Conservation (phyloP, 35 echinoderm and acorn worm species). For the Stichopus chloronotus region DNA sequence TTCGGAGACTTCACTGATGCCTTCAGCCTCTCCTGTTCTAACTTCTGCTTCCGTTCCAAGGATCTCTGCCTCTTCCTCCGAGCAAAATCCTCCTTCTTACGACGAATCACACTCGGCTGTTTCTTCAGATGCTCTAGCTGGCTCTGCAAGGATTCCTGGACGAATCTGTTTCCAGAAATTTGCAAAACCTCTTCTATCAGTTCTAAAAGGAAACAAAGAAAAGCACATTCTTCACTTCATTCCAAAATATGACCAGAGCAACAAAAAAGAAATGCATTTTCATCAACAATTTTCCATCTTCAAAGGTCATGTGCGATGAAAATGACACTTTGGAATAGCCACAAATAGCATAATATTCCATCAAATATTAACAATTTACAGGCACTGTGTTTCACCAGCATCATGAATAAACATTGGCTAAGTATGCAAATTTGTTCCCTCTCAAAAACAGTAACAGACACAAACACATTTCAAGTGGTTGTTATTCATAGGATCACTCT, state of each 20-base stretch:
- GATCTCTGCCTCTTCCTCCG: constrained; percentile 21
- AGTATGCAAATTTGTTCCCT: too few species aligned
- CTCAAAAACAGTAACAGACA: too few species aligned
- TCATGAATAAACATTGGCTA: too few species aligned
- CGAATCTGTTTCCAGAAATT: neutral
- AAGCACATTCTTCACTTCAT: neutral
- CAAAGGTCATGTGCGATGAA: neutral
- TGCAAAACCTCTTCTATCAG: constrained; percentile 26
- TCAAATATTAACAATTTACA: neutral
- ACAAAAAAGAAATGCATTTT: neutral
- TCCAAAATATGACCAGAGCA: neutral
- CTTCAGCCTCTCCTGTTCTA: constrained; percentile 28
- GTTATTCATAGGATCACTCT: too few species aligned
- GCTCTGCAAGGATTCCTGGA: constrained; percentile 28
- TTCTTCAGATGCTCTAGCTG: constrained; percentile 42
- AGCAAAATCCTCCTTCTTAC: constrained; percentile 45
- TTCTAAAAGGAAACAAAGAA: neutral
- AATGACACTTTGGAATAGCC: neutral
- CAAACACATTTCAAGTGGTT: too few species aligned
- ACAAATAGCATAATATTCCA: neutral
- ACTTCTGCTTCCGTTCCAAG: neutral
- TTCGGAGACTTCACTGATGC: neutral
- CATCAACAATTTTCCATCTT: neutral
- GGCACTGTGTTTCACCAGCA: neutral
- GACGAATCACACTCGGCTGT: constrained; percentile 38